These are phyloP conservation scores for Mirounga angustirostris DNA, from an alignment of 2,113 vertebrate genomes.

Conservation along the genomic window DNA sequence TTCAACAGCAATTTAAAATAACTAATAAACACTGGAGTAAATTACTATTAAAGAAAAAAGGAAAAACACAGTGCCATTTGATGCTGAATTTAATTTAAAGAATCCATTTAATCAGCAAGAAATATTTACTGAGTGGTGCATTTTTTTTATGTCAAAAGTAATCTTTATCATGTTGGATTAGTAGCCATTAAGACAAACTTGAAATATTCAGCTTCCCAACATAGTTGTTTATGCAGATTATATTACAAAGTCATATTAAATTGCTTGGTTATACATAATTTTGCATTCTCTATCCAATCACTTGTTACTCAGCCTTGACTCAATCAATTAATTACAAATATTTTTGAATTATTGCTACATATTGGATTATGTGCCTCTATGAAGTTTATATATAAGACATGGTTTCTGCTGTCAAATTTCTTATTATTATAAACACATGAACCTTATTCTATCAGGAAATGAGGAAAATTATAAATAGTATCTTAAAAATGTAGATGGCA, in stretches of 20 bases:
- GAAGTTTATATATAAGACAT: slow-evolving; percentile 11
- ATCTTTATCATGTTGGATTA: slow-evolving; percentile 69
- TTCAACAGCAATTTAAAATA: slow-evolving; percentile 80
- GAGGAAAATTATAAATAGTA: not conserved
- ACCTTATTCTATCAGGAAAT: not conserved
- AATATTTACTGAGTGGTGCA: slow-evolving; percentile 76
- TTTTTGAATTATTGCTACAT: not conserved
- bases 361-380: not conserved
- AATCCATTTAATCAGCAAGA: slow-evolving; percentile 78
- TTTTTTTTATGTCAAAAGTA: slow-evolving; percentile 71
- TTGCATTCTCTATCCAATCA: not conserved
- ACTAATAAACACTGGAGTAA: slow-evolving; percentile 74
- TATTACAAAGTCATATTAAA: slow-evolving; percentile 54
- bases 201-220: slow-evolving; percentile 65
- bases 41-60: slow-evolving; percentile 70
- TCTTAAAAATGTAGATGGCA: not conserved
- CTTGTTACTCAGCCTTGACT: slow-evolving; percentile 1
- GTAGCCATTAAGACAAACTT: slow-evolving; percentile 51
- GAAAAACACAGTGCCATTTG: slow-evolving; percentile 48
- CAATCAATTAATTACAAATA: slow-evolving; percentile 13
- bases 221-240: slow-evolving; percentile 52
- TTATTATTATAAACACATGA: not conserved
- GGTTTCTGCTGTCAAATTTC: not conserved
- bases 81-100: slow-evolving; percentile 78
- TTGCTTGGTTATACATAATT: slow-evolving; percentile 56